Base-by-base conservation (phyloP, 2,888 invertebrate species). In the Nymphalis urticae region DNA sequence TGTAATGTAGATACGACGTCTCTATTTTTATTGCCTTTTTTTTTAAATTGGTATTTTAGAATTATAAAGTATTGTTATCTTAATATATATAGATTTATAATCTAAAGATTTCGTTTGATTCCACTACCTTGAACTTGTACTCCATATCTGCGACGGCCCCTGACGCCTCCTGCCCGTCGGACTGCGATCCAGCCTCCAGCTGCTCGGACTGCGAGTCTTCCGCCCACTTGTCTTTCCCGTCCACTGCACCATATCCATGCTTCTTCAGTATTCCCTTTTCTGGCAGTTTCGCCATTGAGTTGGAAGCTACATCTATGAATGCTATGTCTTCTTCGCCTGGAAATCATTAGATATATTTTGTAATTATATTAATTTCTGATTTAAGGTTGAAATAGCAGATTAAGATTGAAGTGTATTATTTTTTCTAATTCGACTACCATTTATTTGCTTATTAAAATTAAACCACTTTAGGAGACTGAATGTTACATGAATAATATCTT, bases 251-350 rank as follows among this genome's bases (percentile, higher is more conserved):
- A 78, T 97, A 96, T 79, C 97, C 97, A 80, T 95, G 95, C 91
- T 97, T 97, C 94, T 98, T 98, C 83, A 98, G 94, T 85, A 98
- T 98, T 70, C 98, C 98, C 91, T 97, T 97, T 92, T 97, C 97
- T 79, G 97, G 96, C 76, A 96, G 93, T 86, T 96, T 96, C 71
- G 95, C 92, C 85, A 96, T 94, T 81, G 95, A 95, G 90, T 96
- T 96, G 72, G 95, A 94, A 75, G 95, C 95, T 66, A 96, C 94
- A 88, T 97, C 97, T 85, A 97, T 96, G 90, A 97, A 96, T 69
- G 96, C 96, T 80, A 96, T 96, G 84, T 97, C 96, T 89, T 96
- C 96, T 89, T 95, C 95, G 64, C 94, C 95, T 95, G 90, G 73
- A 92, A 53, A 36, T n/a, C 27, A 24, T 13, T 21, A 21, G 0